Conservation (phyloP, 2,113 vertebrate genomes). For the Psilopogon haemacephalus region DNA sequence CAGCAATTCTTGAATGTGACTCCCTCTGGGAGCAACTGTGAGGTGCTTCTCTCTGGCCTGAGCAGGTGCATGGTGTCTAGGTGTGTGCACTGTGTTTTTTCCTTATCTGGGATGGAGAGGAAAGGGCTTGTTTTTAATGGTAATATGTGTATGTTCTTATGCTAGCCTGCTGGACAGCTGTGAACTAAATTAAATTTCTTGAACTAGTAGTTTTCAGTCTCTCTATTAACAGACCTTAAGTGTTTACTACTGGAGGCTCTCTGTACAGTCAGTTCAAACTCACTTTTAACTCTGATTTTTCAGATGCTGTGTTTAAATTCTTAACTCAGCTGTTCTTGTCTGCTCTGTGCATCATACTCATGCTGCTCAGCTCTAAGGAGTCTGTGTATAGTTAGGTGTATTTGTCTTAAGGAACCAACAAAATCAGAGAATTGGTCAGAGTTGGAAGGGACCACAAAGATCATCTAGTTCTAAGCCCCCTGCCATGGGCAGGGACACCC, state of each 20-base stretch:
- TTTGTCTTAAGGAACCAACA: background rate
- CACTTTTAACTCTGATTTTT: background rate
- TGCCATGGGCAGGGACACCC: too few species aligned
- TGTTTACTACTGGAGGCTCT: background rate
- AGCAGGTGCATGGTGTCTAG: background rate
- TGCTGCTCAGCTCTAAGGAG: background rate
- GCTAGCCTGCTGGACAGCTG: background rate
- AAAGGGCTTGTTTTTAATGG: background rate
- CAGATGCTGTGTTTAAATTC: background rate
- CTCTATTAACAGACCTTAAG: background rate
- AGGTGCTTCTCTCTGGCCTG: background rate
- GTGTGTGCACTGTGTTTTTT: background rate
- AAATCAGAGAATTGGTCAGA: too few species aligned
- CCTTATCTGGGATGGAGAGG: background rate
- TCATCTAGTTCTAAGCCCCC: too few species aligned
- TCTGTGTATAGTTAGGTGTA: background rate
- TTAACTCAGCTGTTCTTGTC: background rate
- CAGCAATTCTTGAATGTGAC: background rate
- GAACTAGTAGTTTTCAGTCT: background rate
- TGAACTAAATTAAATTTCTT: background rate
- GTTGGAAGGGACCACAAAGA: too few species aligned
- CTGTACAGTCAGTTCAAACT: background rate
- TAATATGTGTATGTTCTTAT: background rate
- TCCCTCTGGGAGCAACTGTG: background rate
- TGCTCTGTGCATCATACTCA: background rate